phyloP scores from a whole-genome alignment of 2,888 invertebrate species.

The Oxyscelio sp. region DNA sequence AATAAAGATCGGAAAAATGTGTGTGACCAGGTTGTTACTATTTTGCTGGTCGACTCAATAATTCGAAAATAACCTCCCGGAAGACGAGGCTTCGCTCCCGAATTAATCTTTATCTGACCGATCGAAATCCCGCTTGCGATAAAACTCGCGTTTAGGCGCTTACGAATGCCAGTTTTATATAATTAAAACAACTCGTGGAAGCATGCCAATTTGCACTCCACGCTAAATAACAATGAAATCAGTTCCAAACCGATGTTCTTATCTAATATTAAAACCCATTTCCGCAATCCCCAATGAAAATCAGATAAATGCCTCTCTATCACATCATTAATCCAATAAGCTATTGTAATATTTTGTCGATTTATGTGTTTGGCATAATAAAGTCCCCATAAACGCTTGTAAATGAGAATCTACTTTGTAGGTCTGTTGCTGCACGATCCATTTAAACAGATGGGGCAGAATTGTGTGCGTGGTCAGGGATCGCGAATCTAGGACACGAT shows the following conservation, averaged over 20 bases:
- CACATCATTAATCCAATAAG: background rate
- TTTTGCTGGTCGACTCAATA: background rate
- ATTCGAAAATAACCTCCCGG: constrained; percentile 14
- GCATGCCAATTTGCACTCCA: background rate
- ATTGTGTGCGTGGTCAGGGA: constrained; percentile 25
- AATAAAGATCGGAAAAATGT: constrained; percentile 1
- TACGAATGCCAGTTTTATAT: constrained; percentile 14
- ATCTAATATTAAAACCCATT: too few relatives aligned
- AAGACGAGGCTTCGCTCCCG: background rate
- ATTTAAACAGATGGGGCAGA: constrained; percentile 25
- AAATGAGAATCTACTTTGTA: too few relatives aligned
- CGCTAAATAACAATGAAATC: background rate
- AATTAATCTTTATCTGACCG: constrained; percentile 4
- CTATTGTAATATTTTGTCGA: constrained; percentile 15
- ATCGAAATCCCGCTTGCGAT: background rate
- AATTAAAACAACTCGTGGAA: constrained; percentile 19
- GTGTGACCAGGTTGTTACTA: background rate
- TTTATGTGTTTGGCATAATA: background rate
- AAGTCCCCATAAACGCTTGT: constrained; percentile 28
- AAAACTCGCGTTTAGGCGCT: background rate
- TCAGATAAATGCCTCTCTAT: too few relatives aligned
- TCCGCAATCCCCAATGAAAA: too few relatives aligned
- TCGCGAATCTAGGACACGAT: constrained; percentile 31
- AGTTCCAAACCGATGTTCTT: too few relatives aligned
- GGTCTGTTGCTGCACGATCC: constrained; percentile 23